These are phyloP conservation scores for Hanleya hanleyi DNA, from an alignment of 2,888 invertebrate genomes.

Conservation along the genomic window DNA sequence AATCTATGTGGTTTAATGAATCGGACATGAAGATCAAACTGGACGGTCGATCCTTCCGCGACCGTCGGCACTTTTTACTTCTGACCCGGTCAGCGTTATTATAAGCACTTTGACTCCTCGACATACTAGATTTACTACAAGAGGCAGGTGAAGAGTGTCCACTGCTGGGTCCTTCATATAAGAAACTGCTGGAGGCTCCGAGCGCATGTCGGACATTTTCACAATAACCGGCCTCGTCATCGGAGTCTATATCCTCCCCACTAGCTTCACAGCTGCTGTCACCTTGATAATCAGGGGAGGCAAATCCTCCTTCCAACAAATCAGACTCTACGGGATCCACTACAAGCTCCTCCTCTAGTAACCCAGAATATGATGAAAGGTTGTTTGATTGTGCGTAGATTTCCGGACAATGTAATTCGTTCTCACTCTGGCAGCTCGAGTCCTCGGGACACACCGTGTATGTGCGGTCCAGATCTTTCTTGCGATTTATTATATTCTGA, in stretches of 20 bases:
- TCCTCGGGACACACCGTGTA: not conserved
- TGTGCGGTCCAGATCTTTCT: not conserved
- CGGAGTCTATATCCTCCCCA: constrained; percentile 47
- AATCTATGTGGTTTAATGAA: constrained; percentile 74
- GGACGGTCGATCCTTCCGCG: constrained; percentile 81
- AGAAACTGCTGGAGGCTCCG: not conserved
- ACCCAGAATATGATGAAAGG: not conserved
- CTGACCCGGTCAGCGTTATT: not conserved
- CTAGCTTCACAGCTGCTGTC: constrained; percentile 67
- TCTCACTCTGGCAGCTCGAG: not conserved
- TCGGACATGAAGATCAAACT: constrained; percentile 91
- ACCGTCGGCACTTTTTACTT: not conserved
- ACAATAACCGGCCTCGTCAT: constrained; percentile 56
- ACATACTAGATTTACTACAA: not conserved
- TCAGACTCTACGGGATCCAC: not conserved
- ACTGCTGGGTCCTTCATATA: not conserved
- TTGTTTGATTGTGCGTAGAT: not conserved
- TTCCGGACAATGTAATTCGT: no score
- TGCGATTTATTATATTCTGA: not conserved
- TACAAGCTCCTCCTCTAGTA: not conserved
- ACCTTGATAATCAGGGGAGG: constrained; percentile 15
- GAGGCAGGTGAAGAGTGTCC: no score
- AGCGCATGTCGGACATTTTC: constrained; percentile 53
- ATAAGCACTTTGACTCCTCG: not conserved
- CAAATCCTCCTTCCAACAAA: not conserved